Base-by-base conservation (phyloP, 1,140 invertebrate species). In the Cephus cinctus region DNA sequence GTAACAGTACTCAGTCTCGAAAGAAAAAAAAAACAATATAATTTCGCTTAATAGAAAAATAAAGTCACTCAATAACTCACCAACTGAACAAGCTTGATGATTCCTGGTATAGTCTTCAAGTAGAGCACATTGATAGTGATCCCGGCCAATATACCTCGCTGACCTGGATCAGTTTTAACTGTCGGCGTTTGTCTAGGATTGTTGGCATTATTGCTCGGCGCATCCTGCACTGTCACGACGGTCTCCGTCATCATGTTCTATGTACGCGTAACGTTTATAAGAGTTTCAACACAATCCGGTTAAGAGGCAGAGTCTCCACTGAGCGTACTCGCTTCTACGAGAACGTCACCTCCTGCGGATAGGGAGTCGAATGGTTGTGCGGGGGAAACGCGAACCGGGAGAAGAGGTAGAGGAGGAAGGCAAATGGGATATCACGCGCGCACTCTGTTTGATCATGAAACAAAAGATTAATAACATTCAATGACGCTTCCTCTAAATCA, bases 51-150 rank as follows among this genome's bases (percentile, higher is more conserved):
- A 3, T n/a, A 12, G 35, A 20, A 23, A 0, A 23, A 22, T 20
- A 36, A n/a, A 23, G 4, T 19, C 31, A 22, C 18, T 5, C 12
- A 36, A 1, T 49, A 36, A 55, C 75, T 76, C 54, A 82, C 80
- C 70, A 79, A 50, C 67, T 81, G 71, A 5, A 73, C 58, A 2
- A 81, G 48, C 57, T 81, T 81, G n/a, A 80, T 35, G 35, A 80
- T 74, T 35, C 80, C 80, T 6, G 80, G 78, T 58, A 78, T 63
- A 16, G 78, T 74, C 38, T 53, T 69, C 61, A 81, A 81, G 59
- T 81, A 78, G 16, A 55, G 44, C 9, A 73, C 46, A 53, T 81
- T 80, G 9, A 81, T 16, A 39, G 56, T 63, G 19, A 80, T 61
- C 52, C 68, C 70, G 11, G 67, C 58, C 14, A 77, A 41, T n/a